Evolutionary conservation across 2,113 vertebrate species (phyloP), one percentile per base, ranked within the genome.

Genomic region (Tor tambroides): DNA sequence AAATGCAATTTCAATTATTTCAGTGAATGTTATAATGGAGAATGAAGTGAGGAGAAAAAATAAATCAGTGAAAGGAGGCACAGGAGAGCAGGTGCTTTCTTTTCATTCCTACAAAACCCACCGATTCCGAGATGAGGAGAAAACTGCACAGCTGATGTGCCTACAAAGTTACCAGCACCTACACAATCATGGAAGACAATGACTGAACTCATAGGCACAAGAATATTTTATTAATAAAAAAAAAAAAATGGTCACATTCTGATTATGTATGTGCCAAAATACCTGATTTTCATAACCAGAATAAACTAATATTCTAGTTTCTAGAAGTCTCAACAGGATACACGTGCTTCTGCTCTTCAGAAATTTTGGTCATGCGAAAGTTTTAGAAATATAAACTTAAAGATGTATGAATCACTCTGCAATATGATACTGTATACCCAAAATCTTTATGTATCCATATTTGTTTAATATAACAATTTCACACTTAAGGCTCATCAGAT

Each of bases 41-140:
- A 79, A 84, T 26, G 46, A 26, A 41, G 32, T 59, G 35, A 14
- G 12, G 32, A 77, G n/a, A 75, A 38, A 61, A 76, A 14, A 85
- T 59, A 15, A 6, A 69, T 35, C 5, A 26, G 3, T 32, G 23
- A 80, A 46, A 77, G 28, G 43, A 71, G 38, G 17, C 19, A 76
- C 74, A 82, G 15, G 41, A 30, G 56, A 43, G 38, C 80, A 65
- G 35, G 59, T 43, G 80, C 26, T 71, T 83, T 49, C 43, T 51
- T 30, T 49, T 83, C 21, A 43, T 65, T 65, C 14, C 8, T n/a
- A 43, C 32, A 59, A 65, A 63, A 28, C 32, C 35, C 6, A 63
- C 21, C 21, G n/a, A 3, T 75, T 76, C n/a, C 9, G 74, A 76
- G 32, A 41, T 26, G 30, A 56, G 28, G 77, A 80, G 15, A 23